Conservation (phyloP, 2,797 vertebrate species). For the Notolepis coatsorum region DNA sequence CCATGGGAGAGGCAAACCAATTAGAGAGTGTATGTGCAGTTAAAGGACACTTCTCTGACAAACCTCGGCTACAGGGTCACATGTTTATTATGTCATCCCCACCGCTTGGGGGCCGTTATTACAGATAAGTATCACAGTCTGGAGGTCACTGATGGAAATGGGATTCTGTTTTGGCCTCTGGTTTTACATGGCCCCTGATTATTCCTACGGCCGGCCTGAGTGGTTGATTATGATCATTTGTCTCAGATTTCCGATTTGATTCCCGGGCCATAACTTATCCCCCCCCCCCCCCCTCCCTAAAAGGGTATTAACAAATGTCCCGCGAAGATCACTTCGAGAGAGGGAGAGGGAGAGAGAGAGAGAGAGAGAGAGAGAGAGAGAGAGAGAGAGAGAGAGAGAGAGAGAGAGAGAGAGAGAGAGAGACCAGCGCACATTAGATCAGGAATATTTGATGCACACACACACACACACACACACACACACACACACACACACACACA, state of each 20-base stretch:
- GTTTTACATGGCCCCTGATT: constrained; percentile 62
- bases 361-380: constrained; percentile 22
- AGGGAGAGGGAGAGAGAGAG: constrained; percentile 16
- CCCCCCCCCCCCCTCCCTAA: constrained; percentile 63
- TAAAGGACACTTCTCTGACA: constrained; percentile 73
- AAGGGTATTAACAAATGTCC: constrained; percentile 58
- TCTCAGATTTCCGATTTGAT: constrained; percentile 49
- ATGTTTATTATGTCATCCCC: constrained; percentile 78
- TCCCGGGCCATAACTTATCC: constrained; percentile 25
- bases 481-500: no score
- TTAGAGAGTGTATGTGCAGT: constrained; percentile 71
- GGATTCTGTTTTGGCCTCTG: constrained; percentile 51
- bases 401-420: constrained; percentile 17
- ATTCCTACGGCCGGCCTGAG: constrained; percentile 70
- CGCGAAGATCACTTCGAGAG: constrained; percentile 30
- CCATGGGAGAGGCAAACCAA: constrained; percentile 65
- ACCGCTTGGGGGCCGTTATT: constrained; percentile 59
- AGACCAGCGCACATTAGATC: constrained; percentile 14
- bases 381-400: constrained; percentile 16
- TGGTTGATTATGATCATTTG: constrained; percentile 68
- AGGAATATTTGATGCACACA: no score
- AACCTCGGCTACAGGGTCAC: constrained; percentile 70
- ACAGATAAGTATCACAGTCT: constrained; percentile 62
- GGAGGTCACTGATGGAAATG: constrained; percentile 65
- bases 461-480: no score